Evolutionary conservation across 2,888 invertebrate species (phyloP).

Genomic region (Sesia bembeciformis): DNA sequence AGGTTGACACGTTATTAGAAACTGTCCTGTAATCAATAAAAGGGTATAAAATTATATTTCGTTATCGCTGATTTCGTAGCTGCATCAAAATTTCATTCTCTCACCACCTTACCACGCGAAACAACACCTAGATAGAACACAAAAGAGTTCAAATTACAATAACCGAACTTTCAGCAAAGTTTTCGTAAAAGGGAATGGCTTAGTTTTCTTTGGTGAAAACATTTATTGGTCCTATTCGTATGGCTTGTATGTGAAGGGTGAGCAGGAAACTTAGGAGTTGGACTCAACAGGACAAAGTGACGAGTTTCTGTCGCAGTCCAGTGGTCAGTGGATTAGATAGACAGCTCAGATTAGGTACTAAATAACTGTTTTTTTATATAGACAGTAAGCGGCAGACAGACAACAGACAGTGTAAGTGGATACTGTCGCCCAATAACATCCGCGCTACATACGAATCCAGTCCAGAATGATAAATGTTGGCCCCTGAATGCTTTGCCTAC

Average conservation of each 20-base stretch:
- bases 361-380: too few species aligned
- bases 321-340: too few species aligned
- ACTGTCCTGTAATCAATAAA: neutral
- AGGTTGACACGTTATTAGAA: too few species aligned
- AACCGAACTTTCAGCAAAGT: constrained; percentile 16
- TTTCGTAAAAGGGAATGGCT: constrained; percentile 8
- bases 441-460: too few species aligned
- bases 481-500: too few species aligned
- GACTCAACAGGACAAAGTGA: neutral
- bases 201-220: constrained; percentile 22
- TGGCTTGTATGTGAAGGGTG: neutral
- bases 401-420: too few species aligned
- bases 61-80: constrained; percentile 7
- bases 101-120: constrained; percentile 15
- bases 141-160: constrained; percentile 27
- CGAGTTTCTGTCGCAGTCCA: too few species aligned
- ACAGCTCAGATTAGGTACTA: too few species aligned
- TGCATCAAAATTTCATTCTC: constrained; percentile 14
- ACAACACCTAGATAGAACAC: constrained; percentile 19
- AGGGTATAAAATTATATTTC: neutral
- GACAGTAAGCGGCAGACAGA: too few species aligned
- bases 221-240: constrained; percentile 10
- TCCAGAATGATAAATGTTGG: too few species aligned
- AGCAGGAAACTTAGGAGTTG: neutral
- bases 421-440: too few species aligned